Conservation (phyloP, 2,888 invertebrate species). For the Cantharis rustica region DNA sequence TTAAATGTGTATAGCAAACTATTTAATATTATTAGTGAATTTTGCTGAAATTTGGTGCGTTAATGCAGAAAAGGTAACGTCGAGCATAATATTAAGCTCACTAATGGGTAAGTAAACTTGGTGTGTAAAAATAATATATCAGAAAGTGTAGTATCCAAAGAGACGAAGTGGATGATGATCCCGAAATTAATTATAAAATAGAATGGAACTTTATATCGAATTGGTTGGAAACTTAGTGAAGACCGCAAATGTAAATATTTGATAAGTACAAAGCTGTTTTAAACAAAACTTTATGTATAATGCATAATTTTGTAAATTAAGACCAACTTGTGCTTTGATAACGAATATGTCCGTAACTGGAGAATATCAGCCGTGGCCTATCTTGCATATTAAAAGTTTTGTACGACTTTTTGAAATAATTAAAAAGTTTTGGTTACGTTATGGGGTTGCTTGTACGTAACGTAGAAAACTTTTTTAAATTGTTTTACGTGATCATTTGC, state of each 20-base stretch:
- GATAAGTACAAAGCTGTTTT: constrained; percentile 4
- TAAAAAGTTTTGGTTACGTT: not conserved
- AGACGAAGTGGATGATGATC: not conserved
- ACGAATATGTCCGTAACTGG: not conserved
- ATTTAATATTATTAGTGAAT: not conserved
- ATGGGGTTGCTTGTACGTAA: not conserved
- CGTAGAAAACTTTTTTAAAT: not conserved
- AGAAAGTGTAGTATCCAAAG: not conserved
- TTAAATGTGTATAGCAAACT: not conserved
- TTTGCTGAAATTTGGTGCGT: not conserved
- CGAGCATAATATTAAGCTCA: not conserved
- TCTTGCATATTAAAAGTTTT: constrained; percentile 1
- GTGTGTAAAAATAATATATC: not conserved
- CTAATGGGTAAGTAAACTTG: not conserved
- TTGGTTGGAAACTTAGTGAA: not conserved
- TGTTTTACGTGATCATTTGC: not conserved
- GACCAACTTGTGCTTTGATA: constrained; percentile 4
- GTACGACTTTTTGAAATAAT: not conserved
- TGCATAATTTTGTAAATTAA: constrained; percentile 4
- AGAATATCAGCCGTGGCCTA: constrained; percentile 1
- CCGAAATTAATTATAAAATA: not conserved
- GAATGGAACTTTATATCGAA: not conserved
- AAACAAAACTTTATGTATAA: constrained; percentile 3
- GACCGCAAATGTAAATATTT: constrained; percentile 3
- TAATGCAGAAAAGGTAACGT: not conserved